Base-by-base conservation (phyloP, 1,140 invertebrate genomes). In the Eufriesea mexicana region DNA sequence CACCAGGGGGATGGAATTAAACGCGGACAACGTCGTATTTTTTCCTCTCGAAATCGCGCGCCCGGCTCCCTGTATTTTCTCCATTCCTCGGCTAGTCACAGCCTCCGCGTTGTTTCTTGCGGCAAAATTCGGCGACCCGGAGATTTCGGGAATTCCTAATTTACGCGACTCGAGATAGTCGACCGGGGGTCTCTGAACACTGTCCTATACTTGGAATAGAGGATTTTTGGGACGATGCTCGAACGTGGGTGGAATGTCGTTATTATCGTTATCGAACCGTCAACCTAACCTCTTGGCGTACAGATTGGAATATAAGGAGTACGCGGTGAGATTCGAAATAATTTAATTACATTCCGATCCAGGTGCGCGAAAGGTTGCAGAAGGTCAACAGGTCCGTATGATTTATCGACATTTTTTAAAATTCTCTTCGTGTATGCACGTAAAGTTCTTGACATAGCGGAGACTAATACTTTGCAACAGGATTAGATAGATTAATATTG, bases 61-160 rank as follows among this genome's bases (percentile, higher is more conserved):
- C 28, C n/a, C 20, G 42, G 23, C n/a, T 59, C 8, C 55, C 20
- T 9, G 68, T 71, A 71, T 71, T 71, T 47, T 51, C 47, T 47
- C 9, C 25, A 23, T 16, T 71, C 6, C n/a, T 23, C 18, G 9
- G 47, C n/a, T 16, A 51, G 8, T 70, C 51, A 28, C 49, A 12
- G 42, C 42, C 12, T 45, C n/a, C 10, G 67, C 67, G n/a, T 49
- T 70, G n/a, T 47, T 70, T 70, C 67, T 70, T 70, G 67, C 9
- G n/a, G 45, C 2, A 4, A 35, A 35, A 35, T 35, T 35, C 35
- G 35, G 35, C 67, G n/a, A n/a, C 45, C 45, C 16, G 45, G 1
- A 45, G 49, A 16, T 25, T 70, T 47, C 18, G 67, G 8, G 35
- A 35, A 35, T 35, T 35, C 35, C 35, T 4, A 49, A 47, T 70